Base-by-base conservation (phyloP, 2,797 vertebrate species). In the Vultur gryphus region DNA sequence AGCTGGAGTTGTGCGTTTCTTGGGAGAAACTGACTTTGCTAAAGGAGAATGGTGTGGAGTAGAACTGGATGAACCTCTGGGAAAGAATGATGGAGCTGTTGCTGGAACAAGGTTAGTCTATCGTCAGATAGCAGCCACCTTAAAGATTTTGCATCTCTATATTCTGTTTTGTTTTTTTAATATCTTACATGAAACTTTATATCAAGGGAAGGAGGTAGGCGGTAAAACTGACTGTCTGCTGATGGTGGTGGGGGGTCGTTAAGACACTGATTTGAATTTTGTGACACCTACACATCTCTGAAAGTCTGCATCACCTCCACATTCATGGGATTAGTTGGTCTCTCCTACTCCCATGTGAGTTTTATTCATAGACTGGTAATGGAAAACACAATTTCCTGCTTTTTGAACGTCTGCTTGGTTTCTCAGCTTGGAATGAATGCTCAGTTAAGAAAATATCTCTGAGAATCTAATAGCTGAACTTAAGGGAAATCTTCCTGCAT, bases 41-140 rank as follows among this genome's bases (percentile, higher is more conserved):
- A 99, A 99, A 97, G 99, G 99, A 15, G 99, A 99, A 44, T 99
- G 99, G 99, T 99, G 99, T 12, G 99, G 99, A 20, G 99, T 99
- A 13, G 99, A 99, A 83, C 97, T 99, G 90, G 99, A 99, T 6
- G 99, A 99, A 33, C 97, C 99, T 2, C 98, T 99, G 5, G 99
- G 99, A 23, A 99, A 99, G 97, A 99, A 99, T 0, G 99, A 99
- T 28, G 99, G 99, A 28, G 99, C 99, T 0, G 99, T 99, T 76
- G 98, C 99, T 5, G 99, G 99, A 70, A 98, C 99, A 5, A 98
- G 99, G 99, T 99, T 94, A 43, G 93, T 92, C 65, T 54, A 0
- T 43, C 19, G 5, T 54, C 51, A 19, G 44, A 18, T 33, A 58
- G 55, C 35, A 57, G n/a, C 7, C 0, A 1, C 24, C 25, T 51